Evolutionary conservation across 2,113 vertebrate species (phyloP).

Genomic region (Nyctereutes procyonoides): DNA sequence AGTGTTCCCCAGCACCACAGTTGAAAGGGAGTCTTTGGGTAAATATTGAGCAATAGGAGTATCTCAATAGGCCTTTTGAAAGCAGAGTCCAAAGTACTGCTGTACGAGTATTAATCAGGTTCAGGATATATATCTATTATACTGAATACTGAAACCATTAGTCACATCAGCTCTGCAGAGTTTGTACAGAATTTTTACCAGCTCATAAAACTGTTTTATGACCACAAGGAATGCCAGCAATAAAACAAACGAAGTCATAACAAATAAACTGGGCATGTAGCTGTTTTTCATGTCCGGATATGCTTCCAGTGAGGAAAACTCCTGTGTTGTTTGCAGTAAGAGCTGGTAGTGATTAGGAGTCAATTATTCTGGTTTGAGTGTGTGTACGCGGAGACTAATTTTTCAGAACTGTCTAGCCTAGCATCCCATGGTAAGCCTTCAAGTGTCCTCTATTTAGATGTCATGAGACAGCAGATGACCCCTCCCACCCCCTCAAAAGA

Average conservation of each 20-base stretch:
- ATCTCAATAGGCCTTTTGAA: not conserved
- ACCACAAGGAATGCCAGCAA: slow-evolving; percentile 46
- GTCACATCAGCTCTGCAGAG: not conserved
- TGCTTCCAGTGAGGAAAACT: not conserved
- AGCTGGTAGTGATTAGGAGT: not conserved
- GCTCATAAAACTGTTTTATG: slow-evolving; percentile 59
- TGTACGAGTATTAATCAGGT: fast-evolving
- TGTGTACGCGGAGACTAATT: not conserved
- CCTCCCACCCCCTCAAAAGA: too few species aligned
- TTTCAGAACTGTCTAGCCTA: not conserved
- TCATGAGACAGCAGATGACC: too few species aligned
- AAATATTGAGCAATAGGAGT: not conserved
- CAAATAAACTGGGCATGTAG: not conserved
- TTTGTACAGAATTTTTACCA: slow-evolving; percentile 4
- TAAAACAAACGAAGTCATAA: not conserved
- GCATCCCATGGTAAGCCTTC: not conserved
- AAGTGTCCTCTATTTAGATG: not conserved
- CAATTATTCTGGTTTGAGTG: not conserved
- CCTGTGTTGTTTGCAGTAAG: fast-evolving
- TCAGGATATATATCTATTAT: fast-evolving
- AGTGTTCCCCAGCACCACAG: fast-evolving
- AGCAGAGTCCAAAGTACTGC: not conserved
- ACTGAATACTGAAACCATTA: not conserved
- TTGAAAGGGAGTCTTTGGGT: not conserved
- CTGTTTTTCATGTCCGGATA: not conserved